Conservation (phyloP, 2,113 vertebrate genomes). For the Hypanus sabinus region DNA sequence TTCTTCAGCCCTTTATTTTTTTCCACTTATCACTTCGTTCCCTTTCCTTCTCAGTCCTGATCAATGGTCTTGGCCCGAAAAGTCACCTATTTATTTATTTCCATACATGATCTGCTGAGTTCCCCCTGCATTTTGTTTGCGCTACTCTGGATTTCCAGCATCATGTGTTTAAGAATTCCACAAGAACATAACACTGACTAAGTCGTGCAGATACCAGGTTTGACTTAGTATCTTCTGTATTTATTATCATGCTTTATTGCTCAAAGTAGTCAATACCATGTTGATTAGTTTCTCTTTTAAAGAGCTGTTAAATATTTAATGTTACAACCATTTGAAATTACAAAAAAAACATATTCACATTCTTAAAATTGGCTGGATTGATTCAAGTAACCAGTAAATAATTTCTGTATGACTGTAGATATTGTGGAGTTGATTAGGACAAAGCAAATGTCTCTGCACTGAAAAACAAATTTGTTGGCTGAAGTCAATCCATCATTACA, state of each 20-base stretch:
- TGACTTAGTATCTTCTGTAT: neutral
- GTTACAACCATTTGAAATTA: neutral
- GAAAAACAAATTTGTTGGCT: neutral
- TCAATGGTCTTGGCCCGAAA: too few species aligned
- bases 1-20: too few species aligned
- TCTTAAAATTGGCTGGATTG: neutral
- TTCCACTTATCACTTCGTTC: too few species aligned
- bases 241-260: neutral
- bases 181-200: neutral
- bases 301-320: slow-evolving; percentile 27
- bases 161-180: neutral
- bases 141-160: too few species aligned
- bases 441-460: neutral
- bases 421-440: neutral
- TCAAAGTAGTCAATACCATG: neutral
- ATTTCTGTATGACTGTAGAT: neutral
- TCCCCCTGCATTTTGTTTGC: too few species aligned
- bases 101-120: too few species aligned
- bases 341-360: neutral
- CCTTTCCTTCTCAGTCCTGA: too few species aligned
- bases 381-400: neutral
- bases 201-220: neutral
- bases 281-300: neutral
- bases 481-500: neutral
- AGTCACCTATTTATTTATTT: too few species aligned